phyloP scores from a whole-genome alignment of 2,113 vertebrate species.

The Mystacornis crossleyi region DNA sequence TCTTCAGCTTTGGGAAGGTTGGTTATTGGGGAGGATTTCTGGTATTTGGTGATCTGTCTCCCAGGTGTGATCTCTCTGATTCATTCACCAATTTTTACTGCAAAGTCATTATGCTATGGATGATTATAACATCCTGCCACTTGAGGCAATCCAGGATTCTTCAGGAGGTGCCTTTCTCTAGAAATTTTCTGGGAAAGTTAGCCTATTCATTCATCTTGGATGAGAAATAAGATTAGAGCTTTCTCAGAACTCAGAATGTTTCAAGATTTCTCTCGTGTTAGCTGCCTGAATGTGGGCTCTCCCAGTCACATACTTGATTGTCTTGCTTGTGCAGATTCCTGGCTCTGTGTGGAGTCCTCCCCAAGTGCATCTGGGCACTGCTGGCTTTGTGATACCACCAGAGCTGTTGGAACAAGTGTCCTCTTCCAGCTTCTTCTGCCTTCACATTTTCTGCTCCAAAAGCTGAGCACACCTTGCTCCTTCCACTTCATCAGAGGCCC shows the following conservation, averaged over 20 bases:
- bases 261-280: not conserved
- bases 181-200: not conserved
- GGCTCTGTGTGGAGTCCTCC: not conserved
- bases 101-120: not conserved
- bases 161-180: not conserved
- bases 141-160: not conserved
- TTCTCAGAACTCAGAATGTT: not conserved
- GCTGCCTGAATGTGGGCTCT: not conserved
- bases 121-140: not conserved
- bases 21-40: not conserved
- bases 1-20: not conserved
- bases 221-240: not conserved
- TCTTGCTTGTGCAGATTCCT: not conserved
- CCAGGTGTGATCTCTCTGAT: not conserved
- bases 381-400: not conserved
- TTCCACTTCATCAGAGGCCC: not conserved
- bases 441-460: not conserved
- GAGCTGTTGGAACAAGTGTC: not conserved
- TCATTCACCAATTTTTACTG: not conserved
- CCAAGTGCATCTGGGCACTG: not conserved
- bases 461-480: not conserved
- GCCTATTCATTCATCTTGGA: not conserved
- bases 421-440: not conserved
- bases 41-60: not conserved
- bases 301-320: fast-evolving